These are phyloP conservation scores for Drosophila burlai DNA, from an alignment of 1,140 invertebrate genomes.

Conservation along the genomic window DNA sequence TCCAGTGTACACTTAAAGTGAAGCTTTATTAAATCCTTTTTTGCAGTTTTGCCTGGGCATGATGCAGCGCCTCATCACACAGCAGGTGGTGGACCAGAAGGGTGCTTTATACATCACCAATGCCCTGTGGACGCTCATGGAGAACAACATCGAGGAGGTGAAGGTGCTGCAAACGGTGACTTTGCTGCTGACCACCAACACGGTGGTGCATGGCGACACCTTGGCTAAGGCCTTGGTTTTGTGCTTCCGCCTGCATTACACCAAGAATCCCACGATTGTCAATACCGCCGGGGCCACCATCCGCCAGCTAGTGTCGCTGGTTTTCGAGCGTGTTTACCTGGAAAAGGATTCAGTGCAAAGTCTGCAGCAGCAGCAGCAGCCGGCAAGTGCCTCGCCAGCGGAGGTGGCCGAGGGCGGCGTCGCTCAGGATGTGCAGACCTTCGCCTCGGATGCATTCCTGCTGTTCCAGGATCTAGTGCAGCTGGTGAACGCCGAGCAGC, in stretches of 20 bases:
- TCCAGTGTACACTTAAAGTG: slow-evolving; percentile 11
- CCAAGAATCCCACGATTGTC: slow-evolving; percentile 94
- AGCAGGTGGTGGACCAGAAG: slow-evolving; percentile 94
- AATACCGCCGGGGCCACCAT: slow-evolving; percentile 99
- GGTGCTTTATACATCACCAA: slow-evolving; percentile 96
- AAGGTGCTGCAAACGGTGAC: slow-evolving; percentile 98
- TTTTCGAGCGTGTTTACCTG: slow-evolving; percentile 96
- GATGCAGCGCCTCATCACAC: slow-evolving; percentile 94
- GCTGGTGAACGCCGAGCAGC: slow-evolving; percentile 97
- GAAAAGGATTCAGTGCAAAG: slow-evolving; percentile 85
- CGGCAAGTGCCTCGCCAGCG: too few species aligned
- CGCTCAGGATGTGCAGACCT: slow-evolving; percentile 90
- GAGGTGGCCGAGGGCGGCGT: slow-evolving; percentile 19
- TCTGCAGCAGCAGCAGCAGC: slow-evolving; percentile 57
- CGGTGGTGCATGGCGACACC: slow-evolving; percentile 96
- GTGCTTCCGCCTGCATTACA: slow-evolving; percentile 97
- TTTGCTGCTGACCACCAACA: slow-evolving; percentile 96
- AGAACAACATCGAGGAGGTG: slow-evolving; percentile 96
- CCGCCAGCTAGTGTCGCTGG: slow-evolving; percentile 96
- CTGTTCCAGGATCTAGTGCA: slow-evolving; percentile 99
- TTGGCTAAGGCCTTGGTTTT: slow-evolving; percentile 98
- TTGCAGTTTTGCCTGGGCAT: slow-evolving; percentile 94
- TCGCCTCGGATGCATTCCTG: slow-evolving; percentile 97
- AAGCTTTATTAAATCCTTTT: slow-evolving; percentile 20
- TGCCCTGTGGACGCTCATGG: slow-evolving; percentile 97